Conservation (phyloP, 2,113 vertebrate species). For the human region DNA sequence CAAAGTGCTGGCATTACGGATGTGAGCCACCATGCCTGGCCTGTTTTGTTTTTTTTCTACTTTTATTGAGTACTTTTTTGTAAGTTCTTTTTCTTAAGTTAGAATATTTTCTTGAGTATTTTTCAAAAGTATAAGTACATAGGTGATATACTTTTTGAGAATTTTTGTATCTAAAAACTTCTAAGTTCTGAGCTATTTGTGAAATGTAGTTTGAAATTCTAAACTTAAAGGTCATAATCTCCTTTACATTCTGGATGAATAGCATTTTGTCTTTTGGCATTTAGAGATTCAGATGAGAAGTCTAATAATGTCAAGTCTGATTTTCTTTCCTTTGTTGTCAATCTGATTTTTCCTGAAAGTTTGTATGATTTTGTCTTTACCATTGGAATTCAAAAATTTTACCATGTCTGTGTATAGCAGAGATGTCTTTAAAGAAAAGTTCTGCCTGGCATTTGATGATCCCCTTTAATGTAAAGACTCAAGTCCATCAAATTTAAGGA, state of each 20-base stretch:
- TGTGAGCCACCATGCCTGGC: not conserved
- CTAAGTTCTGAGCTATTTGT: not conserved
- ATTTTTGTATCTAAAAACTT: not conserved
- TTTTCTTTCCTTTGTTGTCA: not conserved
- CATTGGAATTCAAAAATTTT: not conserved
- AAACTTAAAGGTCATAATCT: not conserved
- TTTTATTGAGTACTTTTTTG: not conserved
- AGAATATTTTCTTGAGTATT: not conserved
- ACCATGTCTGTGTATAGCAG: not conserved
- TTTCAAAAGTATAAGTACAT: constrained; percentile 10
- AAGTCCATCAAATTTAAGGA: not conserved
- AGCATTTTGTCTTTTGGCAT: constrained; percentile 17
- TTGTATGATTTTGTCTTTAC: not conserved
- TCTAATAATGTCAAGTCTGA: not conserved
- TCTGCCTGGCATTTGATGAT: not conserved
- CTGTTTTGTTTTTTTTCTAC: constrained; percentile 22
- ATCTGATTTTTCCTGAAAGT: not conserved
- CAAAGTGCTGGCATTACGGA: too few species aligned
- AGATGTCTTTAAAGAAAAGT: not conserved
- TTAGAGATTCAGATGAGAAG: not conserved
- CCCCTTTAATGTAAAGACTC: not conserved
- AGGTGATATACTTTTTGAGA: not conserved
- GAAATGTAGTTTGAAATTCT: constrained; percentile 26
- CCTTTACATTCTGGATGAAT: not conserved
- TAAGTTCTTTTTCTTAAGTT: not conserved